Evolutionary conservation across 2,888 invertebrate genomes (phyloP), one percentile per base, ranked within the genome.

Genomic region (Ochropacha duplaris): DNA sequence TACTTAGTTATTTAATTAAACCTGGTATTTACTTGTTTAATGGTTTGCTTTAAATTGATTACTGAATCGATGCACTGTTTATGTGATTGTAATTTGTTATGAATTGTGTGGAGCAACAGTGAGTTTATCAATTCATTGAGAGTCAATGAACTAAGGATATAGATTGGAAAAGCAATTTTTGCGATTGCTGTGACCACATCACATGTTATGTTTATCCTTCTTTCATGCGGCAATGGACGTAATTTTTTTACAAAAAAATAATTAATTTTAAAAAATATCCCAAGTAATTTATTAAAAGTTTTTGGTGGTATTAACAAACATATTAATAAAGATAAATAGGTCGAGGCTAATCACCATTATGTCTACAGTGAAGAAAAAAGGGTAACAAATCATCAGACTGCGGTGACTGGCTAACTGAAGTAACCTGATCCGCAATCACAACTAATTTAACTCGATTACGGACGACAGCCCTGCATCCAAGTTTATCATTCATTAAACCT

Each of bases 371-470:
- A 39, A n/a, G 39, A 66, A 54, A 67, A 55, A 66, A 68, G 70
- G 54, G 60, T 64, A 71, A 69, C 61, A 64, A 70, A 71, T 74
- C 76, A 71, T 70, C 71, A 74, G 81, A 78, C 74, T 64, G 70
- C 65, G 66, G 62, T 65, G 78, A 69, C 75, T 72, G 74, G 64
- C 68, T 69, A 66, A n/a, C n/a, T n/a, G n/a, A 64, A 68, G 86
- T 81, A 88, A 88, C 83, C 69, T 68, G 86, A 90, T 79, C 76
- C 72, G 66, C 81, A 84, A 84, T 87, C 86, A 81, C 81, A 72
- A 81, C 79, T 84, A 84, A 88, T 88, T 88, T 83, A 78, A 80
- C 80, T 83, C 85, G 86, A 87, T 88, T 84, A 69, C 66, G 66
- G 71, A 72, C 69, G 71, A 64, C 61, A 59, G 64, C 55, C 50